These are phyloP conservation scores for Catalaphyllia jardinei DNA, from an alignment of 64 coral and sea anemone genomes.

Conservation along the genomic window DNA sequence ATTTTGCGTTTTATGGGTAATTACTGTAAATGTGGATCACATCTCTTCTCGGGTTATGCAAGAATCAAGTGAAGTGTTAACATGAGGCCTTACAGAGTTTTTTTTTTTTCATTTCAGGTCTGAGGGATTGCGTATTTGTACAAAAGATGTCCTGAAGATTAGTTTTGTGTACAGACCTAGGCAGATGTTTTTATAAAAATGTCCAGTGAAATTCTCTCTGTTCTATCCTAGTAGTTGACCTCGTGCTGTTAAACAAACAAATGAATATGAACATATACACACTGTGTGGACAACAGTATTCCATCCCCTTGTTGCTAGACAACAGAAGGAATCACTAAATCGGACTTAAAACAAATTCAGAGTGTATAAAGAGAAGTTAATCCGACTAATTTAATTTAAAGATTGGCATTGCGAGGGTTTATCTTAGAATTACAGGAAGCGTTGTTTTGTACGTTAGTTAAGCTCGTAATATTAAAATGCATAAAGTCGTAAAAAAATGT, in stretches of 20 bases:
- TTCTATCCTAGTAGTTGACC: background rate
- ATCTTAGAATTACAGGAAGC: slow-evolving; percentile 2
- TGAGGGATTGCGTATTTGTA: slow-evolving; percentile 28
- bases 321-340: background rate
- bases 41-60: too few species aligned
- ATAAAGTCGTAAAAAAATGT: slow-evolving; percentile 5
- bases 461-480: slow-evolving; percentile 22
- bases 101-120: slow-evolving; percentile 21
- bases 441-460: slow-evolving; percentile 45
- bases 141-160: slow-evolving; percentile 42
- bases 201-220: slow-evolving; percentile 26
- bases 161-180: slow-evolving; percentile 43
- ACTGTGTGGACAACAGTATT: background rate
- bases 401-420: background rate
- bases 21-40: too few species aligned
- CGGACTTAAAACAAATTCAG: background rate
- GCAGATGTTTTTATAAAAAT: slow-evolving; percentile 48
- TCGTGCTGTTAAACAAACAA: background rate
- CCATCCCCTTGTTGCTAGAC: background rate
- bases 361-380: slow-evolving; percentile 21
- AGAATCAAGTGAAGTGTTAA: too few species aligned
- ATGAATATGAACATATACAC: background rate
- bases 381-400: slow-evolving; percentile 29
- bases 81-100: background rate
- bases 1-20: too few species aligned